Conservation (phyloP, 2,113 vertebrate species). For the Cynopterus brachyotis region DNA sequence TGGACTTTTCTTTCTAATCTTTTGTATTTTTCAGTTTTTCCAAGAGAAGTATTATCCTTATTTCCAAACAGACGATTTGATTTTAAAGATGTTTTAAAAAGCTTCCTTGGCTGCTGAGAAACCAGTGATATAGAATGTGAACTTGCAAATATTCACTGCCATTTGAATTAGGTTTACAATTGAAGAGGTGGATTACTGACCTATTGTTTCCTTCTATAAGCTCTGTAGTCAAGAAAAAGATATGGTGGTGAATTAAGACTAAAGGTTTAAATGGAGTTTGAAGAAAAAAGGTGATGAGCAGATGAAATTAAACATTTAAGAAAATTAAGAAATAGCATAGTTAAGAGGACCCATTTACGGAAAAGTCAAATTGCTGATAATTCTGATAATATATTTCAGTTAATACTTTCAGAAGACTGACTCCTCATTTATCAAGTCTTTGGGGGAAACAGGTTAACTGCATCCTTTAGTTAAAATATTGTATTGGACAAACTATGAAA, state of each 20-base stretch:
- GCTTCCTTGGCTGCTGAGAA: background rate
- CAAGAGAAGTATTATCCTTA: background rate
- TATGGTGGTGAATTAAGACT: background rate
- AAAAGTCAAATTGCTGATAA: background rate
- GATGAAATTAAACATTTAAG: conserved; percentile 8
- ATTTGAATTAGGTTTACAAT: background rate
- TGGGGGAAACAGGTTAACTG: background rate
- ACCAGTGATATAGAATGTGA: background rate
- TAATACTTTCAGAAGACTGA: background rate
- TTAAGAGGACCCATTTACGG: background rate
- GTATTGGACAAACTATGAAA: background rate
- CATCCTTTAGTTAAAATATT: background rate
- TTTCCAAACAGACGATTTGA: background rate
- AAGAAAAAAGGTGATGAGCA: background rate
- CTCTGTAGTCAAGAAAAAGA: background rate
- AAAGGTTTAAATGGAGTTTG: conserved; percentile 17
- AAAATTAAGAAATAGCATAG: background rate
- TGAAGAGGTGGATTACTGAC: background rate
- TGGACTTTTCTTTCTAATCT: background rate
- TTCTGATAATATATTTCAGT: background rate
- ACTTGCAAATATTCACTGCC: background rate
- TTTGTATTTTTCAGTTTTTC: conserved; percentile 6
- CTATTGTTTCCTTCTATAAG: background rate
- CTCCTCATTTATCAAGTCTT: background rate
- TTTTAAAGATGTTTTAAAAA: background rate